Evolutionary conservation across 1,140 invertebrate genomes (phyloP).

Genomic region (Cyclargus thomasi): DNA sequence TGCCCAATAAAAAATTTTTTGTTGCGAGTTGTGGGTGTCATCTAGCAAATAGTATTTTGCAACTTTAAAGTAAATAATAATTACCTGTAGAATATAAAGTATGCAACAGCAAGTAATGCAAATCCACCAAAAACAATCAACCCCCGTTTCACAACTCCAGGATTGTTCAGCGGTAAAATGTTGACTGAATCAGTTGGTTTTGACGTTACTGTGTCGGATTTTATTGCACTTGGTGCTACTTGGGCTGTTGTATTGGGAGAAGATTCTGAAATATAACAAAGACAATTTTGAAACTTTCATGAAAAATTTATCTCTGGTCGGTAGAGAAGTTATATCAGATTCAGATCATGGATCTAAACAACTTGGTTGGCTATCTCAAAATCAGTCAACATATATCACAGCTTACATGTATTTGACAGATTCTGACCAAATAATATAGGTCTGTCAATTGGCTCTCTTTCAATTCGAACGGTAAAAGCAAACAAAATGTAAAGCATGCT

Average conservation of each 20-base stretch:
- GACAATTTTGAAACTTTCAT: neutral
- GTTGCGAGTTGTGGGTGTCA: no score
- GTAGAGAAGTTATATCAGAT: no score
- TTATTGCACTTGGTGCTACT: conserved; percentile 6
- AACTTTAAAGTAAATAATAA: neutral
- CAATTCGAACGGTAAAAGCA: no score
- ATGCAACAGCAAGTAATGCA: conserved; percentile 52
- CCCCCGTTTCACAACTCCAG: conserved; percentile 57
- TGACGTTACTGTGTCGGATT: conserved; percentile 8
- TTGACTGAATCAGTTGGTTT: conserved; percentile 21
- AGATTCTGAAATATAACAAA: conserved; percentile 15
- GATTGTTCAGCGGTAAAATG: conserved; percentile 31
- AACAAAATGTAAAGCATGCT: no score
- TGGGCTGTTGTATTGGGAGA: neutral
- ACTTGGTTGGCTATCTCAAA: no score
- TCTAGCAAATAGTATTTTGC: no score
- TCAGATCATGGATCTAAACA: no score
- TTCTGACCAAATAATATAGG: no score
- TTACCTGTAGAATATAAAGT: conserved; percentile 67
- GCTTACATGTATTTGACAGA: no score
- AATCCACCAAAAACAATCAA: conserved; percentile 66
- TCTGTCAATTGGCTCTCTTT: no score
- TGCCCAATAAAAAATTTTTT: no score
- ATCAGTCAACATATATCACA: no score
- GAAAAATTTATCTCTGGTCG: neutral